Conservation (phyloP, 2,113 vertebrate species). For the Gnathonemus longibarbis region DNA sequence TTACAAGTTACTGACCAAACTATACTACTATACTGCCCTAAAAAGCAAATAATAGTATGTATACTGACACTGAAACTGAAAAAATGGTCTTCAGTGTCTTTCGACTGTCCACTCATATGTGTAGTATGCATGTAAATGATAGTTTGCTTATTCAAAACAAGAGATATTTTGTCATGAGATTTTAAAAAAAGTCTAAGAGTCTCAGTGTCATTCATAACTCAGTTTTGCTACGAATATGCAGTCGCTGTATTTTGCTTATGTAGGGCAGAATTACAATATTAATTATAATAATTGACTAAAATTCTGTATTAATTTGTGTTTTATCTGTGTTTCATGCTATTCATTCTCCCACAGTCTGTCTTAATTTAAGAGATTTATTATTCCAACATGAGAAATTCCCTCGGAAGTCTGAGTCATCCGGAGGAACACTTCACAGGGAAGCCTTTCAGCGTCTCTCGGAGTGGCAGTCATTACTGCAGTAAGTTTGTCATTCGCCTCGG, state of each 20-base stretch:
- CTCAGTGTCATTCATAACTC: neutral
- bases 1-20: neutral
- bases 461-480: neutral
- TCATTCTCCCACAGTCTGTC: neutral
- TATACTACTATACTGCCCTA: neutral
- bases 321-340: neutral
- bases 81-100: neutral
- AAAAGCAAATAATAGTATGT: neutral
- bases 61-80: neutral
- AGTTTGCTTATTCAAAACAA: neutral
- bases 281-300: neutral
- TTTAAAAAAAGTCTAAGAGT: neutral
- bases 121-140: neutral
- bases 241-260: neutral
- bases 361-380: neutral
- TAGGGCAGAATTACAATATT: neutral
- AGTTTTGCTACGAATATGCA: neutral
- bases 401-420: neutral
- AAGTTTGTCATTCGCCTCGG: neutral
- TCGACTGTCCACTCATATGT: neutral
- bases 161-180: neutral
- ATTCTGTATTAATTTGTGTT: neutral
- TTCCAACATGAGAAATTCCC: neutral
- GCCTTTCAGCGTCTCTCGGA: neutral
- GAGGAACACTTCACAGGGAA: neutral